Percentiles rank a stretch among this genome's conserved stretches.
Evolutionary conservation across 2,113 vertebrate genomes (phyloP).

Genomic region (Cinclus mexicanus): DNA sequence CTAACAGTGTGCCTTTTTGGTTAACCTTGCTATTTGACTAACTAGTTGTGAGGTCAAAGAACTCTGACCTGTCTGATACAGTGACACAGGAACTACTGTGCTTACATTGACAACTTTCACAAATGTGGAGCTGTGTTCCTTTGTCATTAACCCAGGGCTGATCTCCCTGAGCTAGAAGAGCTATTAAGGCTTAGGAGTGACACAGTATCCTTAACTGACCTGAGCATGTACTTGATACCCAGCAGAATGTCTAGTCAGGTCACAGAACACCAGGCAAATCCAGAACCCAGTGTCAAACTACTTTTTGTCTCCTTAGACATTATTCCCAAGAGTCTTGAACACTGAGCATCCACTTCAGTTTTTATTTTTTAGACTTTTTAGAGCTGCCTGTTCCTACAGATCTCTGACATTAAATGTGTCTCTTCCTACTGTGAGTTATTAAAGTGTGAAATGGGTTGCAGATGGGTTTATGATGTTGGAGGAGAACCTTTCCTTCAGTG

Average conservation of each 20-base stretch:
- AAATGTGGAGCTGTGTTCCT: background rate
- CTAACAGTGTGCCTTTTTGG: background rate
- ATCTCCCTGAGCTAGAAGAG: background rate
- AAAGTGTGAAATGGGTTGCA: background rate
- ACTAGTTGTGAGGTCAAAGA: background rate
- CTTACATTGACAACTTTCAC: background rate
- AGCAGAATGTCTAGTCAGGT: background rate
- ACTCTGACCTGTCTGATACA: background rate
- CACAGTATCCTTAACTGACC: constrained; percentile 25
- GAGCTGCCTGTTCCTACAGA: background rate
- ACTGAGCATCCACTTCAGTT: background rate
- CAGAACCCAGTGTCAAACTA: background rate
- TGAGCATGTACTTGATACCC: background rate
- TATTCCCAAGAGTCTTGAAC: background rate
- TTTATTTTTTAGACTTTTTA: background rate
- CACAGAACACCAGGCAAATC: background rate
- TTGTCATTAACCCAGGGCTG: background rate
- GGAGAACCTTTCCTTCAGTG: background rate
- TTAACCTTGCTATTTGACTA: constrained; percentile 18
- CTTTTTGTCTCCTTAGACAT: background rate
- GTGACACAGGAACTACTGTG: background rate
- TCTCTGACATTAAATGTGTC: background rate
- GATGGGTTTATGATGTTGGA: background rate
- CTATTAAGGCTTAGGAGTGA: background rate
- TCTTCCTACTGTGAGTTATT: background rate